Percentiles rank a stretch among this genome's conserved stretches.
Evolutionary conservation across 2,888 invertebrate species (phyloP).

Genomic region (Folsomia manolachei): DNA sequence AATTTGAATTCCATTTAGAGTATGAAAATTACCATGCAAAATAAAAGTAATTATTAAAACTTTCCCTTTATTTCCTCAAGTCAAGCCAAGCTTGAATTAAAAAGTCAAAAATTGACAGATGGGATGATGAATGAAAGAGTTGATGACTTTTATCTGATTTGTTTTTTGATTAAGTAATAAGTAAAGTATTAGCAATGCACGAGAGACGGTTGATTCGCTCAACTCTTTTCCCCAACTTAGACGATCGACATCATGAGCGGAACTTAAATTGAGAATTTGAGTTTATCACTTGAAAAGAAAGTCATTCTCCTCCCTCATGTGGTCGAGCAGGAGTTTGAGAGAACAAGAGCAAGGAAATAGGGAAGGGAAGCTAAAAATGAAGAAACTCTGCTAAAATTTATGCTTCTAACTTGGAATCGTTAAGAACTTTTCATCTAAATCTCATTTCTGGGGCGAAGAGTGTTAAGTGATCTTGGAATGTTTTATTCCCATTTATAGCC

Average conservation of each 20-base stretch:
- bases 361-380: slow-evolving; percentile 26
- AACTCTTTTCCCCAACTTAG: too few species aligned
- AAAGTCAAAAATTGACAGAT: neutral
- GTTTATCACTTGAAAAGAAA: neutral
- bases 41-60: neutral
- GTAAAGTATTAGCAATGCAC: too few species aligned
- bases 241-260: too few species aligned
- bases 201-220: neutral
- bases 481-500: slow-evolving; percentile 39
- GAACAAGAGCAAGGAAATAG: neutral
- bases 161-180: neutral
- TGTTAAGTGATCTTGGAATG: slow-evolving; percentile 43
- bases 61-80: neutral
- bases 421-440: slow-evolving; percentile 39
- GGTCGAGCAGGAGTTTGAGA: neutral
- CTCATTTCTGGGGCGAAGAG: slow-evolving; percentile 35
- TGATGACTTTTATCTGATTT: neutral
- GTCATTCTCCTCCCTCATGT: neutral
- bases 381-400: slow-evolving; percentile 37
- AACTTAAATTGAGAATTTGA: too few species aligned
- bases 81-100: neutral
- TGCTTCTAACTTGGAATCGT: slow-evolving; percentile 41
- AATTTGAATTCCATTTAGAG: too few species aligned
- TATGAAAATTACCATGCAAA: too few species aligned
- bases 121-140: neutral